These are phyloP conservation scores for Drosophila ambigua DNA, from an alignment of 1,140 invertebrate species.

Conservation along the genomic window DNA sequence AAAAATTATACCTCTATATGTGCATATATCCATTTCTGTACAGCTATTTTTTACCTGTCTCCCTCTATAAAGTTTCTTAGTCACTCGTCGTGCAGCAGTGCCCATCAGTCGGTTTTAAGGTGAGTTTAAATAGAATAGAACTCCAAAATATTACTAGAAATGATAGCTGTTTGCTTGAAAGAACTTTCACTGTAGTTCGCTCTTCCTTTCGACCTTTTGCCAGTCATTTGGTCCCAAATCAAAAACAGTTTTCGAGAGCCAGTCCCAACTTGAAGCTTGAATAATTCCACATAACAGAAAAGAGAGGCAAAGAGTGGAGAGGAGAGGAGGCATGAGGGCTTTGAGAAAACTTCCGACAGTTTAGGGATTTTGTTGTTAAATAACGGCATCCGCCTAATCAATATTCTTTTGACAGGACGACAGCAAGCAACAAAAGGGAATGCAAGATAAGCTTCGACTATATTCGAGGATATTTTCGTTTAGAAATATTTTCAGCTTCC, in stretches of 20 bases:
- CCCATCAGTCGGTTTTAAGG: too few species aligned
- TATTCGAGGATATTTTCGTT: conserved; percentile 4
- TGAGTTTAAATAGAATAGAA: not conserved
- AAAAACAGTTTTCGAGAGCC: conserved; percentile 24
- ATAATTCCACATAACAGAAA: conserved; percentile 5
- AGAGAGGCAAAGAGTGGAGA: conserved; percentile 17
- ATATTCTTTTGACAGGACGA: conserved; percentile 16
- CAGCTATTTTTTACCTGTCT: too few species aligned
- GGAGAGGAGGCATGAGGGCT: not conserved
- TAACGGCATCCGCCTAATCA: conserved; percentile 20
- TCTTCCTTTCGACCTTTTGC: not conserved
- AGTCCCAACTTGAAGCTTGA: conserved; percentile 32
- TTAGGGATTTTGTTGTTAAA: conserved; percentile 28
- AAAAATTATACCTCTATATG: too few species aligned
- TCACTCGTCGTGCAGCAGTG: too few species aligned
- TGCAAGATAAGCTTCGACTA: conserved; percentile 12
- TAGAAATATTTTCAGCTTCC: conserved; percentile 8
- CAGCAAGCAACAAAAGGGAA: conserved; percentile 11
- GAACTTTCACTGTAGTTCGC: too few species aligned
- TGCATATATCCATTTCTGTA: not conserved
- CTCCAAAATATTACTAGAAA: not conserved
- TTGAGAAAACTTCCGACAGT: conserved; percentile 9
- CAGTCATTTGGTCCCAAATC: conserved; percentile 19
- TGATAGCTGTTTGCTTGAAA: conserved; percentile 12
- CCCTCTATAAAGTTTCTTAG: not conserved